Base-by-base conservation (phyloP, 1,140 invertebrate species). In the Eubasilissa regina region DNA sequence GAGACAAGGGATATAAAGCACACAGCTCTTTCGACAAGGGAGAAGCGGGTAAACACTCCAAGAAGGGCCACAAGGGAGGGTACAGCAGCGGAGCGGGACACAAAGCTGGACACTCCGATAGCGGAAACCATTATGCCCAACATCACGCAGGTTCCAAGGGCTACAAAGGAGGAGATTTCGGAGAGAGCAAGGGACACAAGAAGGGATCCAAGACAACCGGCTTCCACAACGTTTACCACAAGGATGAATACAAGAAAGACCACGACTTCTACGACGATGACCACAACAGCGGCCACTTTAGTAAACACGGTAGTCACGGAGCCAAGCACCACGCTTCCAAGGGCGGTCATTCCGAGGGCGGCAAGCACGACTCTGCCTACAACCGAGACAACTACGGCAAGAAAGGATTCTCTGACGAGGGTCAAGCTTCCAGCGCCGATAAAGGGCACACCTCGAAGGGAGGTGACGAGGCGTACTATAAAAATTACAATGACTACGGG, bases 231-330 rank as follows among this genome's bases (percentile, higher is more conserved):
- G 91, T 93, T 1, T 93, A 92, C 85, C 90, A 91, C 86, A 94
- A 94, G 86, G 93, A 94, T 83, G 93, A 94, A 84, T 94, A 90
- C 87, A 94, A 94, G 84, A 94, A 94, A 84, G 91, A 93, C 81
- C 92, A 93, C 70, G 91, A 92, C 78, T 94, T 94, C 87, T 94
- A 94, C 84, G 93, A 94, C 83, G 92, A 93, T 56, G 90, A 90
- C 8, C 91, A 94, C 84, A 91, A 92, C 11, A 91, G 90, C 56
- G 93, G 93, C 0, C 88, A 92, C 83, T 91, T 91, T 84, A 86
- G 90, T 70, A 92, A 91, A 82, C 88, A 91, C 82, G 89, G 85
- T 6, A 83, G 86, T 47, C 86, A 85, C 80, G 86, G 91, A 73
- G 83, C 88, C 44, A 83, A 90, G 75, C 87, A 91, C 82, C 86